Base-by-base conservation (phyloP, 2,797 vertebrate genomes). In the Danio tinwini region DNA sequence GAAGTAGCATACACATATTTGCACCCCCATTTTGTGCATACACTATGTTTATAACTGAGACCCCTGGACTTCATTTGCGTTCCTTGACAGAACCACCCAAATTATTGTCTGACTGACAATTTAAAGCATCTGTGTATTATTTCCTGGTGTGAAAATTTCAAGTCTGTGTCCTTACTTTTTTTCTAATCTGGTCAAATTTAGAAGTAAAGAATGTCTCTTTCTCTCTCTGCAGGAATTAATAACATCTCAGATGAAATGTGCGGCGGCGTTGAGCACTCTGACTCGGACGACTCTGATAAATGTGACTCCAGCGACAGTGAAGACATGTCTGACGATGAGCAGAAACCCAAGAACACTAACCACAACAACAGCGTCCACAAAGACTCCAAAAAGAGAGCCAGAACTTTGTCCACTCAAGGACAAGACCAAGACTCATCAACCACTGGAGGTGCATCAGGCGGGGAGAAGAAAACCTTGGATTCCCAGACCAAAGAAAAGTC, bases 201-300 rank as follows among this genome's bases (percentile, higher is more conserved):
- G 6, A 71, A 21, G 2, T 56, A 44, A 13, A 47, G 4, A 21
- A 40, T 13, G 17, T 21, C 74, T 85, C 12, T 89, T 78, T 84
- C 81, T 93, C 81, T 87, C 63, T 86, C 5, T 12, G 13, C 90
- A 99, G 98, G 98, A 68, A 99, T 99, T 81, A 96, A 98, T 88
- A 96, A 98, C 87, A 97, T 99, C 88, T 96, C 97, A 6, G 98
- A 98, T 87, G 96, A 97, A 49, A 95, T 96, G 42, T 97, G 96
- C 68, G 95, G 94, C 85, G 95, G 95, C 6, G 97, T 96, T 56
- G 97, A 96, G 82, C 97, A 96, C 90, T 98, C 96, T 49, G 98
- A 99, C 83, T 96, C 97, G 0, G 98, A 99, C 50, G 97, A 99
- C 75, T 98, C 98, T 0, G 98, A 99, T 84, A 99, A 99, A 86